Evolutionary conservation across 2,888 invertebrate species (phyloP), one percentile per base, ranked within the genome.

Genomic region (Sussaba pulchella): DNA sequence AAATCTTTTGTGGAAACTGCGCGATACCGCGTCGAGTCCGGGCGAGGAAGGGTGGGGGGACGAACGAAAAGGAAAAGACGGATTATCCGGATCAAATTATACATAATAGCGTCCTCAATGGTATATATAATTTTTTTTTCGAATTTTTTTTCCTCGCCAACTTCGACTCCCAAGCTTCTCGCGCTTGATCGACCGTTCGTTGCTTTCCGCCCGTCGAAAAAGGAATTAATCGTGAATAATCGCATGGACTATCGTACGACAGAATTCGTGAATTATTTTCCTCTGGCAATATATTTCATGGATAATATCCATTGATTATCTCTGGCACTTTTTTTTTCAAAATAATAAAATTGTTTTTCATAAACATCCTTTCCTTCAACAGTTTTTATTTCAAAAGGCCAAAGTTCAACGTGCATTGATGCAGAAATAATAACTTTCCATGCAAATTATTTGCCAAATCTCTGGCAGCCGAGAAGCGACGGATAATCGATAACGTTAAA

Each of bases 21-120:
- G 57, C 52, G 52, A 43, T 36, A 47, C 45, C 21, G 26, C 17
- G 45, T 41, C 12, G 63, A 39, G 43, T 45, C 36, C 19, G 57
- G 52, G 12, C 2, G 41, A 54, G 59, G 59, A 69, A 19, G 31
- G n/a, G 57, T 14, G 14, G 21, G 24, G 45, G 19, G 14, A 50
- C 47, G 50, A 12, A 17, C 61, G 50, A 50, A 59, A 26, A 36
- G 26, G 36, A 54, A 50, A 80, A 77, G 59, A 70, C 76, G 76
- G 82, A 82, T 83, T 76, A 83, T 82, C 82, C 83, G 81, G 76
- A 82, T 77, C 57, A 82, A 81, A 81, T 84, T 78, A 82, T 84
- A 79, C 74, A 84, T 84, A 82, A 82, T 82, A 76, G 74, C 76
- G 66, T 78, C 59, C 77, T 77, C 78, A 81, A 82, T 57, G 45